Evolutionary conservation across 2,113 vertebrate genomes (phyloP).

Genomic region (Uria aalge): DNA sequence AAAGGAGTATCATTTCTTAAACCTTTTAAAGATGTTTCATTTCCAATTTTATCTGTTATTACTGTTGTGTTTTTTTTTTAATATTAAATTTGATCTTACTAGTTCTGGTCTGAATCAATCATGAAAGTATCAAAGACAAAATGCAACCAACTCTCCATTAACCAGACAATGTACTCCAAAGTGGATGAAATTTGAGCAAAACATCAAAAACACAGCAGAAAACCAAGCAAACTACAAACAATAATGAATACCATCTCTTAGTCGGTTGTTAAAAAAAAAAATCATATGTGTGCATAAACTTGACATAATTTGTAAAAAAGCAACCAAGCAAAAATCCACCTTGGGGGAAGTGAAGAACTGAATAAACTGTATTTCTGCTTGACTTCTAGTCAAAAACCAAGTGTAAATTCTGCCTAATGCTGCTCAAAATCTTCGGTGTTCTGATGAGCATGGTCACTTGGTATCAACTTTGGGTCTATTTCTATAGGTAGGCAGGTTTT

Average conservation of each 20-base stretch:
- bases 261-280: background rate
- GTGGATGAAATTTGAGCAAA: background rate
- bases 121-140: background rate
- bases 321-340: background rate
- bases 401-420: background rate
- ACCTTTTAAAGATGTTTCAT: background rate
- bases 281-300: background rate
- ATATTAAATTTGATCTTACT: background rate
- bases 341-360: background rate
- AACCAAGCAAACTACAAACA: background rate
- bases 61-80: fast-evolving
- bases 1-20: background rate
- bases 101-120: background rate
- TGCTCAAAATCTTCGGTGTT: background rate
- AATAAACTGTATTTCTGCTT: background rate
- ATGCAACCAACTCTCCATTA: background rate
- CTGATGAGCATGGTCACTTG: background rate
- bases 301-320: background rate
- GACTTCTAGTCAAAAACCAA: background rate
- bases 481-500: background rate
- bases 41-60: background rate
- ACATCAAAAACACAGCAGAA: background rate
- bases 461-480: background rate
- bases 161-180: background rate
- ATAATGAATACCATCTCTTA: background rate